phyloP scores from a whole-genome alignment of 92 coral and sea anemone genomes.

The Phenganax stokvisi region DNA sequence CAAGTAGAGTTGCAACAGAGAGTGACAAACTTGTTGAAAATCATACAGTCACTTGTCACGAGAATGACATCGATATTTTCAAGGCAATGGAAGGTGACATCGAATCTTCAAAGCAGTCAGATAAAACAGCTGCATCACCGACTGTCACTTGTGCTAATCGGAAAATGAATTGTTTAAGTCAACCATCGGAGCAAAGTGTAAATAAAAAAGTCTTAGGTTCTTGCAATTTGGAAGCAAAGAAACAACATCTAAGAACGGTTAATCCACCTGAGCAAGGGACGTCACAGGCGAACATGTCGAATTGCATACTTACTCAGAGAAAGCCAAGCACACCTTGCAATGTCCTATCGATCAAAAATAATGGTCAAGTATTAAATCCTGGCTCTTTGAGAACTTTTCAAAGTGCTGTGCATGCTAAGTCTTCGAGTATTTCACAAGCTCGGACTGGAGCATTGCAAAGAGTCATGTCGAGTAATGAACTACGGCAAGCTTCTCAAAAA shows the following conservation, averaged over 20 bases:
- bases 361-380: too few relatives aligned
- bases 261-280: neutral
- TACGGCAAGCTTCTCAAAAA: neutral
- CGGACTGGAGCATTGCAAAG: neutral
- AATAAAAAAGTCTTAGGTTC: neutral
- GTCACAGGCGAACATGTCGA: too few relatives aligned
- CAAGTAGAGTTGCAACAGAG: conserved; percentile 34
- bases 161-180: neutral
- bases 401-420: neutral
- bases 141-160: neutral
- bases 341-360: too few relatives aligned
- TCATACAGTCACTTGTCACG: conserved; percentile 55
- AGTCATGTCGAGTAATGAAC: neutral
- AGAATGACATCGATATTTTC: conserved; percentile 22
- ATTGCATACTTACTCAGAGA: too few relatives aligned
- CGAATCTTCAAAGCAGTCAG: neutral
- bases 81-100: neutral
- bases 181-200: neutral
- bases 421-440: neutral
- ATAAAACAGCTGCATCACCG: neutral
- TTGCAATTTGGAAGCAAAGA: conserved; percentile 1
- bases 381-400: too few relatives aligned
- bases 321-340: too few relatives aligned
- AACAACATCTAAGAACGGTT: conserved; percentile 4
- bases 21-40: conserved; percentile 36